These are phyloP conservation scores for human (Homo sapiens) DNA, from an alignment of 2,113 vertebrate species.

Conservation along the genomic window GRCh38 chr5:25693001-25693500, in stretches of 20 bases:
- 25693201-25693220: accelerated
- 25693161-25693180: background rate
- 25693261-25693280: background rate
- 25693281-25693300: background rate
- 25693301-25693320: background rate
- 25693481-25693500: no score
- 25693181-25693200: background rate
- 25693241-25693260: background rate
- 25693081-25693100: background rate
- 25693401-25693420: no score
- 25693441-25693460: no score
- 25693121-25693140: background rate
- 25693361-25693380: no score
- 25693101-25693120: background rate
- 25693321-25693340: background rate
- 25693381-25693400: no score
- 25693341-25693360: no score
- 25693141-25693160: background rate
- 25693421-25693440: no score
- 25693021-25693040: background rate
- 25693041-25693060: background rate
- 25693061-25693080: background rate
- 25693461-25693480: no score
- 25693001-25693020: background rate
- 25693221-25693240: background rate